Percentiles rank a stretch among this genome's conserved stretches.
phyloP scores from a whole-genome alignment of 2,797 vertebrate genomes.

The Sebastes nivosus region DNA sequence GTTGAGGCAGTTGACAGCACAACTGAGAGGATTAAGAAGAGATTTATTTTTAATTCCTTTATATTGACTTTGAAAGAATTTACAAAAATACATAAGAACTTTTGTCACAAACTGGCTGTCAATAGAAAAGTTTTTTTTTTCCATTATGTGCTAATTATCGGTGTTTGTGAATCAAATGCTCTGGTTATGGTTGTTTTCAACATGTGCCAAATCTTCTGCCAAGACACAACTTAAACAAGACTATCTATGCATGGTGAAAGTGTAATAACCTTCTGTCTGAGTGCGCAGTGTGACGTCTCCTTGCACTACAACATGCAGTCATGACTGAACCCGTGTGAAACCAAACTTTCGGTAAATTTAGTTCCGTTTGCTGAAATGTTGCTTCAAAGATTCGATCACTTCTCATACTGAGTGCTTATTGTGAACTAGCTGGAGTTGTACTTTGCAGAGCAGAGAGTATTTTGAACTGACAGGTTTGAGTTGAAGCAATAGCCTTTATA shows the following conservation, averaged over 20 bases:
- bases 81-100: not conserved
- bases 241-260: constrained; percentile 53
- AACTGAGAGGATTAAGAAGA: not conserved
- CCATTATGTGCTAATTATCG: not conserved
- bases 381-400: not conserved
- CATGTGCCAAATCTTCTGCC: constrained; percentile 46
- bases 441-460: constrained; percentile 39
- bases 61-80: not conserved
- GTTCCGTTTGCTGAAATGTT: not conserved
- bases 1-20: not conserved
- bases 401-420: not conserved
- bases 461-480: constrained; percentile 34
- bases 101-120: not conserved
- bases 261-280: constrained; percentile 2
- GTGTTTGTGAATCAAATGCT: constrained; percentile 15
- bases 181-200: not conserved
- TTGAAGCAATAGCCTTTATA: constrained; percentile 46
- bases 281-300: not conserved
- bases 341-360: not conserved
- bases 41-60: not conserved
- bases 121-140: not conserved
- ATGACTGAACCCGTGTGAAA: not conserved
- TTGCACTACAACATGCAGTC: not conserved
- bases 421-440: not conserved
- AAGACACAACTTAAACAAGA: constrained; percentile 1